Base-by-base conservation (phyloP, 2,888 invertebrate genomes). In the Pycnomerus fuliginosus region DNA sequence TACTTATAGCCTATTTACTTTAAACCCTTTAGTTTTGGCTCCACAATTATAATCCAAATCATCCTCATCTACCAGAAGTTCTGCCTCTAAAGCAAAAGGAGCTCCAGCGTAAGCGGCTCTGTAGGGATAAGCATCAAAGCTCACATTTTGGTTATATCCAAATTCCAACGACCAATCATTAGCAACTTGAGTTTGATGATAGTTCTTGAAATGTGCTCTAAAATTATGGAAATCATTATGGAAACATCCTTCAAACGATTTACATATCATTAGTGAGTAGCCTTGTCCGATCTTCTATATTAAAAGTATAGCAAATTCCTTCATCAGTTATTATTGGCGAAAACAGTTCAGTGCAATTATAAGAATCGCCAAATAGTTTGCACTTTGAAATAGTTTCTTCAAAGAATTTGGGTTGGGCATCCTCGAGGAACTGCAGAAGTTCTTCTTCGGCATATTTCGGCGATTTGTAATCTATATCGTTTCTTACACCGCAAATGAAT, bases 301-400 rank as follows among this genome's bases (percentile, higher is more conserved):
- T 53, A 13, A 53, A 53, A 24, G 44, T 29, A 22, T 53, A 53
- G 25, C 53, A 53, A 14, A 53, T 35, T n/a, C 53, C 53, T 12
- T 41, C 53, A 16, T 53, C 49, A 2, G 50, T 50, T 11, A 53
- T 35, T 4, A 53, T 16, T 5, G 50, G 53, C 2, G 33, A 15
- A 29, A 53, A 53, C 3, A 53, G n/a, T 8, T 53, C 49, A 2
- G 36, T 29, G 22, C 53, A 53, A 10, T 46, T 43, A 22, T 31
- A 31, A 1, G 16, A 12, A 24, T 29, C 5, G 7, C 47, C 49
- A 40, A 51, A 43, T 25, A 38, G 50, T 29, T 33, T 46, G 10
- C 53, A 53, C n/a, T 48, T 49, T 16, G 43, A 47, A n/a, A n/a
- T n/a, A 13, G 47, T 29, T 11, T 49, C 38, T 11, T 48, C 45